Evolutionary conservation across 2,888 invertebrate genomes (phyloP).

Genomic region (Coelinius sp.): DNA sequence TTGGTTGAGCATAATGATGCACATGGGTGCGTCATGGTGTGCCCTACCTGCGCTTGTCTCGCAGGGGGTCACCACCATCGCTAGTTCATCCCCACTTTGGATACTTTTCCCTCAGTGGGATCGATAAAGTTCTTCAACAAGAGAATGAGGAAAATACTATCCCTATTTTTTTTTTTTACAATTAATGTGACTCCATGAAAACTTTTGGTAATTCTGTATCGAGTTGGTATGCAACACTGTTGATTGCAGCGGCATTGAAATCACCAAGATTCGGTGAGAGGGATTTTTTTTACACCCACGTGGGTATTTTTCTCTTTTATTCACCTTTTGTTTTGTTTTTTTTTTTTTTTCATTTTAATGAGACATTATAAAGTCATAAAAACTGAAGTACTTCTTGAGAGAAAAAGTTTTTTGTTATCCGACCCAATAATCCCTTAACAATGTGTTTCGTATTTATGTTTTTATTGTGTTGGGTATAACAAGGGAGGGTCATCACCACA

Average conservation of each 20-base stretch:
- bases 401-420: constrained; percentile 21
- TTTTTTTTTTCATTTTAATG: not conserved
- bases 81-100: constrained; percentile 10
- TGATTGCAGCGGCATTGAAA: constrained; percentile 21
- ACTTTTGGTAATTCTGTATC: constrained; percentile 16
- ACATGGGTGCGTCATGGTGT: constrained; percentile 17
- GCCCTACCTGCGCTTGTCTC: constrained; percentile 24
- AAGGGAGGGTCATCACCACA: constrained; percentile 37
- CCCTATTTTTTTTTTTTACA: not conserved
- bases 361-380: not conserved
- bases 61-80: constrained; percentile 15
- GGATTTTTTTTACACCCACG: no score
- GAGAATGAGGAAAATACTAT: not conserved
- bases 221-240: constrained; percentile 2
- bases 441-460: constrained; percentile 25
- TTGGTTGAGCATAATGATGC: constrained; percentile 12
- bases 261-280: constrained; percentile 24
- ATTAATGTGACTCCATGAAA: constrained; percentile 13
- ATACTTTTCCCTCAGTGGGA: not conserved
- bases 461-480: constrained; percentile 8
- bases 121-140: constrained; percentile 20
- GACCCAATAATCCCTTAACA: constrained; percentile 26
- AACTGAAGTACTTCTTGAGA: constrained; percentile 10
- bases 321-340: not conserved
- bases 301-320: no score